phyloP scores from a whole-genome alignment of 2,888 invertebrate genomes.

The Hofmannophila pseudospretella region DNA sequence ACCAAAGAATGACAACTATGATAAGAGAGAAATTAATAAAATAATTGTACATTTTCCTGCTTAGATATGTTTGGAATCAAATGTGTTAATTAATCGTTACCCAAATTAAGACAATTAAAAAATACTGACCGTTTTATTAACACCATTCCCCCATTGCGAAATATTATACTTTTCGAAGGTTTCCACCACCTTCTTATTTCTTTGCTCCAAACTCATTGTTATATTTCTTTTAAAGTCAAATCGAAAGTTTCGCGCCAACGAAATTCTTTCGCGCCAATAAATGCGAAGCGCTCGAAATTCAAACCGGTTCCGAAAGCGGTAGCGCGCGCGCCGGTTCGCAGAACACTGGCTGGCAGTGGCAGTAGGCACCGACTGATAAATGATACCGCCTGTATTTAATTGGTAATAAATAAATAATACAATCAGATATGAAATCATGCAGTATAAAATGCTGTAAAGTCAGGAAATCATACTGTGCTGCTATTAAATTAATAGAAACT shows the following conservation, averaged over 20 bases:
- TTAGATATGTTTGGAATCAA: no score
- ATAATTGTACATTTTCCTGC: no score
- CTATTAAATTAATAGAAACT: no score
- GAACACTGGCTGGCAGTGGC: constrained; percentile 41
- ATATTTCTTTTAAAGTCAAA: constrained; percentile 19
- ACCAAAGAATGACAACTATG: no score
- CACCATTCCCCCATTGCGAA: constrained; percentile 58
- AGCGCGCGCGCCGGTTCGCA: constrained; percentile 41
- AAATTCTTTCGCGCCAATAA: constrained; percentile 16
- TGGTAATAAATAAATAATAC: no score
- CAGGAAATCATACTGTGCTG: no score
- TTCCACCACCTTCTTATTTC: constrained; percentile 65
- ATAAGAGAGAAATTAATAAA: no score
- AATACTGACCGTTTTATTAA: constrained; percentile 45
- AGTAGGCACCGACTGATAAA: no score
- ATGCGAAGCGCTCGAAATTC: constrained; percentile 35
- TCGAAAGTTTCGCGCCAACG: constrained; percentile 55
- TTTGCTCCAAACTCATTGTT: constrained; percentile 64
- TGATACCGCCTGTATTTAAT: no score
- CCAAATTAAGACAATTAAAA: constrained; percentile 7
- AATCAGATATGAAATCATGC: no score
- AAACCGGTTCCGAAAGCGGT: constrained; percentile 41
- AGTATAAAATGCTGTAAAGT: no score
- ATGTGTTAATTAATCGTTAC: no score
- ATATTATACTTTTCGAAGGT: constrained; percentile 68